These are phyloP conservation scores for Phylloscopus whistleri DNA, from an alignment of 2,113 vertebrate genomes.

Conservation along the genomic window DNA sequence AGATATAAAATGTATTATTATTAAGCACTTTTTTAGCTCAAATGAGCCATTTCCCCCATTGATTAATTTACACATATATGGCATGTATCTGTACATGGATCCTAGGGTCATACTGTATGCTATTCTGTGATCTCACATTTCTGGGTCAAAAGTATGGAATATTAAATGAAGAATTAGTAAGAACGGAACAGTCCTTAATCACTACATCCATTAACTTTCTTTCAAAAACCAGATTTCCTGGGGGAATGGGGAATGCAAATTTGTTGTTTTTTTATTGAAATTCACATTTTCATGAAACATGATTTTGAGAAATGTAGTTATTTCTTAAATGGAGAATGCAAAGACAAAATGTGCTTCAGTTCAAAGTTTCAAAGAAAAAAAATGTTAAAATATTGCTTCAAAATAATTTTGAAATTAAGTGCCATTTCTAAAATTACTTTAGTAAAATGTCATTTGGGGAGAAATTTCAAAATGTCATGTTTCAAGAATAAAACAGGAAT, in stretches of 20 bases:
- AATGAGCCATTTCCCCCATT: background rate
- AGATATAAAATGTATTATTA: background rate
- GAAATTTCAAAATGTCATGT: background rate
- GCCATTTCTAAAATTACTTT: background rate
- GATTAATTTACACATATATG: background rate
- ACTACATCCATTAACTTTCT: background rate
- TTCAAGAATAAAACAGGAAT: background rate
- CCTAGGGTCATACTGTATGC: background rate
- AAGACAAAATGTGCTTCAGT: background rate
- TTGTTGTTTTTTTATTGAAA: background rate
- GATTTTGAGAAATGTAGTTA: background rate
- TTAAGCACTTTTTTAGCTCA: background rate
- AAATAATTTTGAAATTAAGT: background rate
- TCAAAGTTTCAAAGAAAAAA: background rate
- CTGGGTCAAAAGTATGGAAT: background rate
- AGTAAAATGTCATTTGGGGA: background rate
- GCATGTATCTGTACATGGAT: background rate
- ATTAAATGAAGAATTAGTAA: background rate
- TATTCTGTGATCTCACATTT: background rate
- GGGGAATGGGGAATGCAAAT: accelerated
- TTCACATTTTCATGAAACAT: background rate
- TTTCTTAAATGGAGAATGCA: background rate
- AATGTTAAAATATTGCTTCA: background rate
- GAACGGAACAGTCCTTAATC: background rate
- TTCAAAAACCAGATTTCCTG: background rate